Base-by-base conservation (phyloP, 2,797 vertebrate genomes). In the Hemibagrus guttatus region DNA sequence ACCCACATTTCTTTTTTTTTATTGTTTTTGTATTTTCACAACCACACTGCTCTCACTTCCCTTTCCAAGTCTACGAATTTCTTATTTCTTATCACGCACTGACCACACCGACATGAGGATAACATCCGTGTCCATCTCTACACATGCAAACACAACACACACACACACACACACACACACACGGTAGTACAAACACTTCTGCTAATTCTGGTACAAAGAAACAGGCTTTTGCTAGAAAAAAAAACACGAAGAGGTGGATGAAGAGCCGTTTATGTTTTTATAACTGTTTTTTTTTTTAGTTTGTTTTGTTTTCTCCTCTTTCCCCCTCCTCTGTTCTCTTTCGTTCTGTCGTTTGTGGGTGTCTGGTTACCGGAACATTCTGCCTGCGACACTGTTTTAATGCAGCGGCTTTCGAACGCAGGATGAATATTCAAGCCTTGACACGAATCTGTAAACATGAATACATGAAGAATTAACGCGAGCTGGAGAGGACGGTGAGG, bases 141-240 rank as follows among this genome's bases (percentile, higher is more conserved):
- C 23, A 58, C 6, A 5, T 7, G 28, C n/a, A n/a, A 35, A 83
- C 56, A 72, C 35, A 69, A 21, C 1, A 52, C 3, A 66, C 17
- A 46, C 42, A 64, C 13, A 42, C 17, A 3, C 16, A n/a, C 85
- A 75, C 2, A 64, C 13, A 42, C 17, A 7, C 16, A n/a, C 85
- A 68, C 7, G 58, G 21, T 8, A 26, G 59, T 31, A 61, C 83
- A 49, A 81, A 86, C 31, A 81, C 83, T 87, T 89, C 76, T 88
- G 85, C 84, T 82, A 80, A 72, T 74, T 85, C 83, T 28, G 66
- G 63, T 85, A 89, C 87, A 69, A 88, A 87, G 87, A 89, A 90
- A 86, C 69, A 61, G 71, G 56, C 85, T 66, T 85, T 49, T 80
- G 85, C 54, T 85, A 64, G 6, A 76, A 74, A 49, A 74, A 46